These are phyloP conservation scores for Meriones psammophilus DNA, from an alignment of 2,797 vertebrate species.

Conservation along the genomic window DNA sequence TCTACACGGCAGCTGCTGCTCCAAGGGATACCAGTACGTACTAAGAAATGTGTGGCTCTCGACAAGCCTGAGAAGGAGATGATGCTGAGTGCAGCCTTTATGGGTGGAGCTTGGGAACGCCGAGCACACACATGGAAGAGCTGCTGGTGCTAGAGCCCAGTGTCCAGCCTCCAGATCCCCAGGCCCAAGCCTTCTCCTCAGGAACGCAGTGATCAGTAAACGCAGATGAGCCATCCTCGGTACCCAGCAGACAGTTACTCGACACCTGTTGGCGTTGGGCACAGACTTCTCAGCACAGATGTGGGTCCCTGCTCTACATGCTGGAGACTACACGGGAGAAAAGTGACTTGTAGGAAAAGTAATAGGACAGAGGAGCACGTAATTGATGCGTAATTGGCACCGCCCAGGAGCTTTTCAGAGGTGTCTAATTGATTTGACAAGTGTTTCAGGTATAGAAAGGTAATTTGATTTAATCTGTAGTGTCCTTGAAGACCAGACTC, in stretches of 20 bases:
- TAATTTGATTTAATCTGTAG: conserved; percentile 37
- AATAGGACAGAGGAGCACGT: not conserved
- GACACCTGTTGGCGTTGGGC: not conserved
- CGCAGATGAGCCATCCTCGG: not conserved
- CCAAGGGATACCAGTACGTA: not conserved
- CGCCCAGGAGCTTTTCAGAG: not conserved
- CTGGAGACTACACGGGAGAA: not conserved
- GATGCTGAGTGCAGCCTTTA: not conserved
- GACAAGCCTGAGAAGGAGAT: not conserved
- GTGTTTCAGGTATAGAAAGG: conserved; percentile 40
- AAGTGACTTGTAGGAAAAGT: conserved; percentile 2
- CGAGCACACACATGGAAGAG: not conserved
- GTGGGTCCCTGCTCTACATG: not conserved
- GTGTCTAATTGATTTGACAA: conserved; percentile 49
- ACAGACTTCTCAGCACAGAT: not conserved
- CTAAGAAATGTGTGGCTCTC: conserved; percentile 35
- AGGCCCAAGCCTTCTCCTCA: conserved; percentile 2
- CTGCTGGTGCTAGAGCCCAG: not conserved
- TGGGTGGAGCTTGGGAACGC: not conserved
- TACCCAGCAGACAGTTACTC: conserved; percentile 62
- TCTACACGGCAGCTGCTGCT: not conserved
- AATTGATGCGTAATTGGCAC: conserved; percentile 42
- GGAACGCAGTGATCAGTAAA: conserved; percentile 50
- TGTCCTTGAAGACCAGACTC: conserved; percentile 51
- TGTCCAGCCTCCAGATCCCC: conserved; percentile 14